Percentiles rank a stretch among this genome's conserved stretches.
phyloP scores from a whole-genome alignment of 2,113 vertebrate species.

The Engystomops pustulosus region DNA sequence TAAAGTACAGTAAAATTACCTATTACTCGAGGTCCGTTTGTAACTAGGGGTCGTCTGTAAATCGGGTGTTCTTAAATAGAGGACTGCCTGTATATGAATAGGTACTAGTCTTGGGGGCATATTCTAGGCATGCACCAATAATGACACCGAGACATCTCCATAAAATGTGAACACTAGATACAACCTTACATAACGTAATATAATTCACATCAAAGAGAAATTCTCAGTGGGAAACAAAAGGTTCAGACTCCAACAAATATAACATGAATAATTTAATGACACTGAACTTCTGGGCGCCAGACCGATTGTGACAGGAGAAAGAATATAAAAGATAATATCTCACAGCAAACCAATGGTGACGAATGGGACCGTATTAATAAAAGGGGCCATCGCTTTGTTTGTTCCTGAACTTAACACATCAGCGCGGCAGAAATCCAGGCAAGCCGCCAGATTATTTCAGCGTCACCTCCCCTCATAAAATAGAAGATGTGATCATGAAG shows the following conservation, averaged over 20 bases:
- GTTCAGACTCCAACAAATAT: background rate
- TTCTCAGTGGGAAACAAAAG: background rate
- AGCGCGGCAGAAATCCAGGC: background rate
- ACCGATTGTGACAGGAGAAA: background rate
- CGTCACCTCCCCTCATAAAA: slow-evolving; percentile 6
- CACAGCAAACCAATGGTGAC: background rate
- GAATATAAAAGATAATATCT: background rate
- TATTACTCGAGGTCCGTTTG: too few relatives aligned
- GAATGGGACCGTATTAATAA: background rate
- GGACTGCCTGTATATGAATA: too few relatives aligned
- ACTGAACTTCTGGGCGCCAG: background rate
- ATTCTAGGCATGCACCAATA: too few relatives aligned
- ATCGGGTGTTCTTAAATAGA: too few relatives aligned
- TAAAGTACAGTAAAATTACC: too few relatives aligned
- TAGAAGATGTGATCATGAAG: background rate
- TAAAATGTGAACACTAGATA: too few relatives aligned
- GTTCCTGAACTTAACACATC: slow-evolving; percentile 14
- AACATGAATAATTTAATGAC: background rate
- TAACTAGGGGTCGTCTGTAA: too few relatives aligned
- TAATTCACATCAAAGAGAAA: slow-evolving; percentile 2
- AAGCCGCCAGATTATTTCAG: background rate
- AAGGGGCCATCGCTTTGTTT: background rate
- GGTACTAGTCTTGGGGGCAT: too few relatives aligned
- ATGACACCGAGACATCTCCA: too few relatives aligned
- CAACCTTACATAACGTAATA: background rate